phyloP scores from a whole-genome alignment of 2,113 vertebrate genomes.

The Bubo bubo region DNA sequence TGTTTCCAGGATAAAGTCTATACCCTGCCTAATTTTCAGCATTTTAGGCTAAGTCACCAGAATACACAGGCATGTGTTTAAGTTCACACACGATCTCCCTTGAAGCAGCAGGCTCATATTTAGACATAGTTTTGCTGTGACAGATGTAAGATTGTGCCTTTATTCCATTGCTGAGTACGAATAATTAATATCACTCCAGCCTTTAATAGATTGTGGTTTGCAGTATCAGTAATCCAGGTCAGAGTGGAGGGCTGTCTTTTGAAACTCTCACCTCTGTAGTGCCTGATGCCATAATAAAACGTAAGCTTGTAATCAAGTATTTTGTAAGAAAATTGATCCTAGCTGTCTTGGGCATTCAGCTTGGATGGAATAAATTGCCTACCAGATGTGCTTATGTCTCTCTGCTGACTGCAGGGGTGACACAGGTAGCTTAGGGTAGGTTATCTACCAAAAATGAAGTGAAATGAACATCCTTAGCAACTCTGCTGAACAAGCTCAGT shows the following conservation, averaged over 20 bases:
- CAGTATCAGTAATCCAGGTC: not conserved
- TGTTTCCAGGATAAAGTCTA: not conserved
- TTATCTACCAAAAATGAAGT: not conserved
- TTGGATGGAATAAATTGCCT: not conserved
- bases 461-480: not conserved
- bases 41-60: not conserved
- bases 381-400: not conserved
- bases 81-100: not conserved
- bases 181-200: not conserved
- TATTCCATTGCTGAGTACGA: not conserved
- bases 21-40: not conserved
- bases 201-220: not conserved
- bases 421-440: not conserved
- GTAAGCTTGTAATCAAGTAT: not conserved
- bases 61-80: not conserved
- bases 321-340: not conserved
- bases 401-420: not conserved
- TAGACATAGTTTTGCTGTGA: rapidly evolving
- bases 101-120: not conserved
- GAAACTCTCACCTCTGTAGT: not conserved
- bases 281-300: not conserved
- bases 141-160: not conserved
- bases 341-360: not conserved
- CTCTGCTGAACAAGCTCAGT: not conserved
- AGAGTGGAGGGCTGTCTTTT: not conserved